Conservation (phyloP, 2,888 invertebrate species). For the Scaptodrosophila latifasciaeformis region DNA sequence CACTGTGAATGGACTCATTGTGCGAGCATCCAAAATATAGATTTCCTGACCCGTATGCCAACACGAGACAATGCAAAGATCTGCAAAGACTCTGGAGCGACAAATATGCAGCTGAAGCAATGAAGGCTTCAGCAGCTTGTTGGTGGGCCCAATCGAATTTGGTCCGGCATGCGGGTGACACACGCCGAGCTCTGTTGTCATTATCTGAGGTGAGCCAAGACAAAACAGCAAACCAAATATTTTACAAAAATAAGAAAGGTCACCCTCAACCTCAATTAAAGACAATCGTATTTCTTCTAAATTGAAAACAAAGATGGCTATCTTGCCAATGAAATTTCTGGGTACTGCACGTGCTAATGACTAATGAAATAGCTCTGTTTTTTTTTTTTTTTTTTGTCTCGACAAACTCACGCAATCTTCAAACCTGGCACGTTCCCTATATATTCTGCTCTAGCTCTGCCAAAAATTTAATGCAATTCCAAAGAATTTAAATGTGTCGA, state of each 20-base stretch:
- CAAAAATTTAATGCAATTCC: constrained; percentile 7
- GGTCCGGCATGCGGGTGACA: constrained; percentile 34
- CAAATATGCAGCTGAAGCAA: constrained; percentile 40
- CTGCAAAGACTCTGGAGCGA: no score
- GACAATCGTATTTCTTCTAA: constrained; percentile 25
- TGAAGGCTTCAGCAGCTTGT: constrained; percentile 27
- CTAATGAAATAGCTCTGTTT: constrained; percentile 9
- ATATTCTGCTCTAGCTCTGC: constrained; percentile 8
- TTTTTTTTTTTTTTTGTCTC: no score
- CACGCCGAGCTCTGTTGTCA: constrained; percentile 26
- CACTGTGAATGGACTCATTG: no score
- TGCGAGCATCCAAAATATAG: no score
- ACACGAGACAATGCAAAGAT: constrained; percentile 12
- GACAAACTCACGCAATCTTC: not conserved
- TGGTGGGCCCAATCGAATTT: constrained; percentile 19
- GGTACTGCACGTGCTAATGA: constrained; percentile 53
- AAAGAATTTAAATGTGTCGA: no score
- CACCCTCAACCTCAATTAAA: constrained; percentile 44
- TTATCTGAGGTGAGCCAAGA: no score
- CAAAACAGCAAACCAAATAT: no score
- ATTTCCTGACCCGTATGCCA: no score
- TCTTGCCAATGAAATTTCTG: constrained; percentile 36
- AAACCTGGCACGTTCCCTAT: constrained; percentile 34
- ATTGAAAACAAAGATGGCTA: constrained; percentile 35
- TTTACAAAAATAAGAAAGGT: no score